These are phyloP conservation scores for Charina bottae DNA, from an alignment of 2,113 vertebrate genomes.

Conservation along the genomic window DNA sequence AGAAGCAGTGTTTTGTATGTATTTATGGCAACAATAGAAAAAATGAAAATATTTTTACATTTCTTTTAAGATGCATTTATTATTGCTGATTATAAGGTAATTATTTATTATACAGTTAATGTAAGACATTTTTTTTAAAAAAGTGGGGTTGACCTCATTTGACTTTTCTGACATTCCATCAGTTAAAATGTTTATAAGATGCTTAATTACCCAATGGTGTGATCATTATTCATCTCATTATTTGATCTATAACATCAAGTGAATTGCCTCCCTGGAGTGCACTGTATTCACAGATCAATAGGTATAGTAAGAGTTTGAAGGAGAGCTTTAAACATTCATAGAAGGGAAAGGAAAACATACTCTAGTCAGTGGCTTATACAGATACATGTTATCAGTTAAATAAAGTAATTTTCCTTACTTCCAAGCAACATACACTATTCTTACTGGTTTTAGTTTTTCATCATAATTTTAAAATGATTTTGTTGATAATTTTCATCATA, in stretches of 20 bases:
- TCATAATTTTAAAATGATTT: neutral
- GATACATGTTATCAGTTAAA: slow-evolving; percentile 56
- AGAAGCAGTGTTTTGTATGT: slow-evolving; percentile 12
- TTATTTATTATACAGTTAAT: slow-evolving; percentile 54
- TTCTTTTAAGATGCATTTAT: slow-evolving; percentile 34
- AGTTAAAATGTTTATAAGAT: slow-evolving; percentile 95
- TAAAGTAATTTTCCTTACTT: slow-evolving; percentile 63
- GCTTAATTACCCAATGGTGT: slow-evolving; percentile 96
- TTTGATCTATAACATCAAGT: slow-evolving; percentile 94
- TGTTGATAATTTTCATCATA: neutral
- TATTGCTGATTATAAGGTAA: slow-evolving; percentile 34
- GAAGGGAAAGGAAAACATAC: slow-evolving; percentile 70
- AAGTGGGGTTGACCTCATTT: slow-evolving; percentile 80
- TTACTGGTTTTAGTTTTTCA: slow-evolving; percentile 35
- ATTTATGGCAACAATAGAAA: slow-evolving; percentile 31
- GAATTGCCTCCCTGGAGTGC: slow-evolving; percentile 91
- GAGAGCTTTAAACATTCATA: slow-evolving; percentile 77
- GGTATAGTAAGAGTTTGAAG: slow-evolving; percentile 88
- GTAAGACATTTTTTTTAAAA: slow-evolving; percentile 69
- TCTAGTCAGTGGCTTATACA: slow-evolving; percentile 57
- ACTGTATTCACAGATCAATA: slow-evolving; percentile 96
- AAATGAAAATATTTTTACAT: slow-evolving; percentile 41
- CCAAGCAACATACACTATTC: slow-evolving; percentile 54
- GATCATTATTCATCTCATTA: slow-evolving; percentile 97
- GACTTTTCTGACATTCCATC: slow-evolving; percentile 85